A percentile compares a stretch with the other conserved stretches of the same genome.
These are phyloP conservation scores for Bothrops jararaca DNA, from an alignment of 2,113 vertebrate species.

Conservation along the genomic window DNA sequence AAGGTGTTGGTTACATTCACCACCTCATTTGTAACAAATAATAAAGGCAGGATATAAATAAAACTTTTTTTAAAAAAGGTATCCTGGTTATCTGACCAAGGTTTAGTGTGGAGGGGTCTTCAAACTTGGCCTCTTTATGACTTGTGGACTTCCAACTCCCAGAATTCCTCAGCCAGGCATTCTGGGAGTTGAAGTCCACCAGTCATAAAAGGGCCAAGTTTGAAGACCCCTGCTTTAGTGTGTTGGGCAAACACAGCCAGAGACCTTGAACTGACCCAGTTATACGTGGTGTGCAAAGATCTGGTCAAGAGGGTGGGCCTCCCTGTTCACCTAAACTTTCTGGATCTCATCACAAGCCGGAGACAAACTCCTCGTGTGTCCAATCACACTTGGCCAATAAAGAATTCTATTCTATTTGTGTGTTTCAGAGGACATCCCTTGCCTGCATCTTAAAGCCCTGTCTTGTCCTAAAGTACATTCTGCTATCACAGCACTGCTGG, in stretches of 20 bases:
- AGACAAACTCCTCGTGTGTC: not conserved
- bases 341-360: fast-evolving
- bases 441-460: constrained; percentile 65
- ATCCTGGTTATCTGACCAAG: not conserved
- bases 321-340: not conserved
- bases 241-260: not conserved
- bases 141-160: too few relatives aligned
- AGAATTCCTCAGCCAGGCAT: too few relatives aligned
- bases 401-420: constrained; percentile 1
- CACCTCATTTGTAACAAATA: not conserved
- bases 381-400: not conserved
- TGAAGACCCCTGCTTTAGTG: not conserved
- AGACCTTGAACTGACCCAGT: not conserved
- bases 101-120: not conserved
- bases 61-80: too few relatives aligned
- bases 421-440: constrained; percentile 36
- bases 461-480: constrained; percentile 69
- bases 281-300: not conserved
- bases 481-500: constrained; percentile 67
- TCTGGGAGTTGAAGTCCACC: too few relatives aligned
- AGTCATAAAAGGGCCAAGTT: too few relatives aligned
- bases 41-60: too few relatives aligned
- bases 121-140: too few relatives aligned
- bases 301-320: not conserved
- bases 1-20: not conserved